A percentile compares a stretch with the other conserved stretches of the same genome.
Conservation (phyloP, 2,888 invertebrate species). For the Eilema griseolum region DNA sequence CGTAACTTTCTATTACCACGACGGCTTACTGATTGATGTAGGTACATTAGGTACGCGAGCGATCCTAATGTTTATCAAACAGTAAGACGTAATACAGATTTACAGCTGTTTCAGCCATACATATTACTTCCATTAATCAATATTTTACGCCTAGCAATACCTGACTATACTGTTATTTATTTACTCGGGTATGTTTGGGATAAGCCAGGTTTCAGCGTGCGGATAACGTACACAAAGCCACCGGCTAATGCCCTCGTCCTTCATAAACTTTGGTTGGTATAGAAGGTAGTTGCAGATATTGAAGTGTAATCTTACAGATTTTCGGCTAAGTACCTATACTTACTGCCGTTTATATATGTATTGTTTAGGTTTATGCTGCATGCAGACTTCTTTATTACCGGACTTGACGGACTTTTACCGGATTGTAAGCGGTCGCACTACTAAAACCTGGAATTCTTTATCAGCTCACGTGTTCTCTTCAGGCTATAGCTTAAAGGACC, state of each 20-base stretch:
- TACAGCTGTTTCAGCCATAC: background rate
- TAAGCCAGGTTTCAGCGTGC: conserved; percentile 16
- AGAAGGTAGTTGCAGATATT: conserved; percentile 6
- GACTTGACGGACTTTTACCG: too few species aligned
- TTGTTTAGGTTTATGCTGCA: background rate
- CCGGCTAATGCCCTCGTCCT: conserved; percentile 18
- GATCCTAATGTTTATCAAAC: background rate
- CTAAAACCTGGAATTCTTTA: too few species aligned
- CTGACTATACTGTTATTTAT: conserved; percentile 9
- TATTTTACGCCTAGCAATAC: background rate
- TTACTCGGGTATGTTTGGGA: background rate
- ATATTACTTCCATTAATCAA: conserved; percentile 3
- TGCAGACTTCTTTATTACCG: too few species aligned
- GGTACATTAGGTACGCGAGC: background rate
- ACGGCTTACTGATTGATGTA: conserved; percentile 3
- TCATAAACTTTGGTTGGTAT: conserved; percentile 25
- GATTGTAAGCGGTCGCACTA: too few species aligned
- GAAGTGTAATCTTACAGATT: conserved; percentile 19
- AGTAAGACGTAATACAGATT: conserved; percentile 4
- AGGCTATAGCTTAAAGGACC: too few species aligned
- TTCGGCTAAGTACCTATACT: background rate
- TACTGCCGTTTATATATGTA: background rate
- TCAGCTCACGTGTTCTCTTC: too few species aligned
- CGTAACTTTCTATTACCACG: background rate
- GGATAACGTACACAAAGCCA: conserved; percentile 13